Conservation (phyloP, 2,797 vertebrate species). For the Syndactyla subalaris region DNA sequence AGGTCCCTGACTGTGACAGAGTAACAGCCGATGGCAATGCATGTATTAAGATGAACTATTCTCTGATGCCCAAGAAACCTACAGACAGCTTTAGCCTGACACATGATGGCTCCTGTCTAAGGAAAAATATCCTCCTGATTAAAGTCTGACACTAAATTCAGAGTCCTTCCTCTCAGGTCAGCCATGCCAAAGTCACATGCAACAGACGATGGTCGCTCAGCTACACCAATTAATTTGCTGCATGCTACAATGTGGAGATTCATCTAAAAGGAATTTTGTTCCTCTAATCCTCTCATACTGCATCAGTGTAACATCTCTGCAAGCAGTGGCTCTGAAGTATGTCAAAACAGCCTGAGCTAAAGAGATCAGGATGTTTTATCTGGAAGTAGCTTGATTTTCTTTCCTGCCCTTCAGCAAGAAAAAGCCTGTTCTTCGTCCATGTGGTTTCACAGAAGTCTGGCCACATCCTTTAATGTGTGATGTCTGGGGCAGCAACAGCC, state of each 20-base stretch:
- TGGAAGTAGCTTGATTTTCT: slow-evolving; percentile 65
- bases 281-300: slow-evolving; percentile 9
- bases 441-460: slow-evolving; percentile 59
- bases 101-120: not conserved
- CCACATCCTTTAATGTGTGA: slow-evolving; percentile 49
- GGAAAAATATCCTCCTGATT: not conserved
- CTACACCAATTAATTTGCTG: not conserved
- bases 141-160: not conserved
- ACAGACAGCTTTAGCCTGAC: not conserved
- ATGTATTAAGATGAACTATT: not conserved
- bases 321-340: slow-evolving; percentile 51
- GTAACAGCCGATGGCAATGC: not conserved
- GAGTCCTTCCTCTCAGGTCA: not conserved
- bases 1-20: not conserved
- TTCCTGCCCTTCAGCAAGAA: slow-evolving; percentile 65
- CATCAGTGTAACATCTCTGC: slow-evolving; percentile 15
- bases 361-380: slow-evolving; percentile 70
- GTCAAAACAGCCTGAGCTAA: slow-evolving; percentile 55
- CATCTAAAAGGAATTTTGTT: slow-evolving; percentile 26
- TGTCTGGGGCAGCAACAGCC: slow-evolving; percentile 57
- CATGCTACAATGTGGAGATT: not conserved
- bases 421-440: slow-evolving; percentile 39
- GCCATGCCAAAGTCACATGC: not conserved
- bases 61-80: not conserved
- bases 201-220: not conserved